Evolutionary conservation across 1,140 invertebrate genomes (phyloP).

Genomic region (Neelides sp.): DNA sequence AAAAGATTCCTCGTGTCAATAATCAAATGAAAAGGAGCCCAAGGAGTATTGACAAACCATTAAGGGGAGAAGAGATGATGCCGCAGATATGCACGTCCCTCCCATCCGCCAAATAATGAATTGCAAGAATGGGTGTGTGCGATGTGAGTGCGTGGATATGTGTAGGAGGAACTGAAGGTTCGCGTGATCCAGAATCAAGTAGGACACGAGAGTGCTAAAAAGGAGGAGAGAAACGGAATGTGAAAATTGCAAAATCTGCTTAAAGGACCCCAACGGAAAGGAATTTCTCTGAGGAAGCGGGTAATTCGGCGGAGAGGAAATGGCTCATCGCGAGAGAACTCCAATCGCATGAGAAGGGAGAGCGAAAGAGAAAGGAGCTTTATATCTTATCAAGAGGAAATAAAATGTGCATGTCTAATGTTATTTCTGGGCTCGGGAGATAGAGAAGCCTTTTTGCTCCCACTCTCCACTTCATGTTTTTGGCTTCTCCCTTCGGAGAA

Average conservation of each 20-base stretch:
- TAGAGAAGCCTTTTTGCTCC: background rate
- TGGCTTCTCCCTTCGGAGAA: background rate
- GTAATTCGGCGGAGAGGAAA: constrained; percentile 10
- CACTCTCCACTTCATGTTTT: background rate
- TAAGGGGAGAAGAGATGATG: no score
- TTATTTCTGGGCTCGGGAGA: no score
- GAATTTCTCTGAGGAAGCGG: background rate
- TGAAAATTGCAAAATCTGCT: background rate
- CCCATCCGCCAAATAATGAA: no score
- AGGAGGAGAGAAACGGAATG: constrained; percentile 1
- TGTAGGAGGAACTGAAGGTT: background rate
- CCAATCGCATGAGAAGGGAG: background rate
- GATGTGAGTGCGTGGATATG: constrained; percentile 3
- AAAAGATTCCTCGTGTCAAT: no score
- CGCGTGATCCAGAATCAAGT: constrained; percentile 5
- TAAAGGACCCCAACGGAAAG: background rate
- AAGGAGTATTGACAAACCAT: no score
- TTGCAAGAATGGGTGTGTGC: no score
- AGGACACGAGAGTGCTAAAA: constrained; percentile 19
- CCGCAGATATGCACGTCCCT: no score
- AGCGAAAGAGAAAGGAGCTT: background rate
- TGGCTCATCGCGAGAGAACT: constrained; percentile 9
- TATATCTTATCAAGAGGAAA: no score
- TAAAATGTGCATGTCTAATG: no score
- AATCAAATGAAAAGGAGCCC: no score